These are phyloP conservation scores for Bombylius major DNA, from an alignment of 2,888 invertebrate genomes.

Conservation along the genomic window DNA sequence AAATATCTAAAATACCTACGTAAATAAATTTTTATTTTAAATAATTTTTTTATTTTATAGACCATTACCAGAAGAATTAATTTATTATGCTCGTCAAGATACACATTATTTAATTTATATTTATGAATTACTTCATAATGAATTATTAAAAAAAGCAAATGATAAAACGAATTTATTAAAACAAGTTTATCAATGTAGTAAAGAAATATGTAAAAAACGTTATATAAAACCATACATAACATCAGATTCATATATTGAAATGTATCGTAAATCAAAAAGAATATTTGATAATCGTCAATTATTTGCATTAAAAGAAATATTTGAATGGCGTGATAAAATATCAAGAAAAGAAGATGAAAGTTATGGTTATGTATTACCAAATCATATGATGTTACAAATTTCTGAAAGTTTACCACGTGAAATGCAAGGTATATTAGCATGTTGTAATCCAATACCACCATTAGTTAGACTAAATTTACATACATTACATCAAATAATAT, in stretches of 20 bases:
- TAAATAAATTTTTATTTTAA: not conserved
- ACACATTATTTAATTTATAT: conserved; percentile 90
- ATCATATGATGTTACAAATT: conserved; percentile 88
- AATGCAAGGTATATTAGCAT: conserved; percentile 82
- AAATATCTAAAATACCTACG: not conserved
- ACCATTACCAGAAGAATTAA: conserved; percentile 69
- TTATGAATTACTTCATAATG: conserved; percentile 65
- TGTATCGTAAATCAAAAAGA: conserved; percentile 66
- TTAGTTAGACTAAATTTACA: conserved; percentile 42
- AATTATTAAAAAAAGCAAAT: conserved; percentile 53
- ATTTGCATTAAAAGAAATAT: conserved; percentile 67
- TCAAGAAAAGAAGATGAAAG: conserved; percentile 89
- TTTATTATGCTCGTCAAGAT: conserved; percentile 81
- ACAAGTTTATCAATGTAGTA: conserved; percentile 61
- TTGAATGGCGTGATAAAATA: conserved; percentile 74
- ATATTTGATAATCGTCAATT: conserved; percentile 76
- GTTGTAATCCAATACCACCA: conserved; percentile 88
- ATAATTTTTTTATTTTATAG: conserved; percentile 30
- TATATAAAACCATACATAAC: conserved; percentile 65
- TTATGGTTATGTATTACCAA: conserved; percentile 80
- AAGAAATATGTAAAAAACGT: conserved; percentile 62
- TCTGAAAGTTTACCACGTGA: conserved; percentile 80
- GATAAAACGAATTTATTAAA: conserved; percentile 50
- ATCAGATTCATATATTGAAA: conserved; percentile 56
- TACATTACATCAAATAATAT: conserved; percentile 50